A percentile compares a stretch with the other conserved stretches of the same genome.
These are phyloP conservation scores for Heliconius hortense DNA, from an alignment of 2,888 invertebrate genomes.

Conservation along the genomic window DNA sequence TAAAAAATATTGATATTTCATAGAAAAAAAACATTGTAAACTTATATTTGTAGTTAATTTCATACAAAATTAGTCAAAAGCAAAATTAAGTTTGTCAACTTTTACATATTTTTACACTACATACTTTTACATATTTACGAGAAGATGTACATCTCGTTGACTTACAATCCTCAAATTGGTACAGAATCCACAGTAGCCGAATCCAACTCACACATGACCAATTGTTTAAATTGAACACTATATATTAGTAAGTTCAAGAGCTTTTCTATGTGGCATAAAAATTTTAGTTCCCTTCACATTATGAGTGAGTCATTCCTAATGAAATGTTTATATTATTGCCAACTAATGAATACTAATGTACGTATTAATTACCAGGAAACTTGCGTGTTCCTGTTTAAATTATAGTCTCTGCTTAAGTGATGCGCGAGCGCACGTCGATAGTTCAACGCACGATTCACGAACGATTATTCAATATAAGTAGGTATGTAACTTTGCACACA, in stretches of 20 bases:
- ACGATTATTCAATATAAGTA: conserved; percentile 40
- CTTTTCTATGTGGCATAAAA: neutral
- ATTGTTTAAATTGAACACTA: neutral
- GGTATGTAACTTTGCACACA: conserved; percentile 31
- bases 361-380: conserved; percentile 46
- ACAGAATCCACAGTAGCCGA: too few relatives aligned
- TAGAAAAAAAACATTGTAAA: too few relatives aligned
- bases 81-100: too few relatives aligned
- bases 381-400: conserved; percentile 42
- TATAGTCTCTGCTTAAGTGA: conserved; percentile 36
- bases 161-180: too few relatives aligned
- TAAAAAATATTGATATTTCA: too few relatives aligned
- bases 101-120: too few relatives aligned
- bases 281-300: conserved; percentile 6
- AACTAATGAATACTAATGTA: conserved; percentile 43
- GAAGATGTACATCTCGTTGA: too few relatives aligned
- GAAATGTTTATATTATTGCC: conserved; percentile 37
- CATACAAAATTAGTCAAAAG: too few relatives aligned
- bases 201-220: neutral
- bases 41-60: too few relatives aligned
- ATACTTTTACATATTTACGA: too few relatives aligned
- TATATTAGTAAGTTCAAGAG: neutral
- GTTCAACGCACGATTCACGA: conserved; percentile 50
- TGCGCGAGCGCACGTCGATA: conserved; percentile 40
- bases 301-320: conserved; percentile 36